Conservation (phyloP, 2,797 vertebrate genomes). For the Sphenopsis melanotis region DNA sequence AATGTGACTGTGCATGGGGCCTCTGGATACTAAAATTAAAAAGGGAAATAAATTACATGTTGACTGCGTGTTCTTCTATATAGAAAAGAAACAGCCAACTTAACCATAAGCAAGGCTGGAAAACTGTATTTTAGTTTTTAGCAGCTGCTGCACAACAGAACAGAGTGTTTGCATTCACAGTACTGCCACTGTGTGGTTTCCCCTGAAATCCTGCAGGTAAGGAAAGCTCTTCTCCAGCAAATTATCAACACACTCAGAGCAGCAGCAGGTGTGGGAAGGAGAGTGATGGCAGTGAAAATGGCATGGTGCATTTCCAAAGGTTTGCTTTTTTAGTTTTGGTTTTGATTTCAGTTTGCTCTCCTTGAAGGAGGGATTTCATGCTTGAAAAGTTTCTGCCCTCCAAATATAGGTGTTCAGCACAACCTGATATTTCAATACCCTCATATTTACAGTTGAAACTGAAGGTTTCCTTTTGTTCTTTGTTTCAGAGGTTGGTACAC, state of each 20-base stretch:
- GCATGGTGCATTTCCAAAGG: not conserved
- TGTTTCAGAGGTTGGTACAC: not conserved
- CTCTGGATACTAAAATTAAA: conserved; percentile 2
- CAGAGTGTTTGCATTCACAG: conserved; percentile 18
- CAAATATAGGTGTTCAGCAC: not conserved
- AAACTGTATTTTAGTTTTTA: not conserved
- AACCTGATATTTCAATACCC: not conserved
- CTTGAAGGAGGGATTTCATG: not conserved
- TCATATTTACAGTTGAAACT: not conserved
- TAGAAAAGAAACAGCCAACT: not conserved
- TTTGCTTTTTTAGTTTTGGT: not conserved
- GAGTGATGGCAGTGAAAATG: not conserved
- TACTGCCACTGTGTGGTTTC: conserved; percentile 61
- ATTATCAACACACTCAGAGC: not conserved
- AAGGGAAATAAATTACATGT: not conserved
- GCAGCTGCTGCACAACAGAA: not conserved
- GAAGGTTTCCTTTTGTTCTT: not conserved
- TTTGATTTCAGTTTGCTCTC: not conserved
- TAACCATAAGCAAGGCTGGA: not conserved
- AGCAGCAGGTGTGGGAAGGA: fast-evolving
- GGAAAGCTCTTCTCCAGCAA: not conserved
- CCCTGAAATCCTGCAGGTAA: conserved; percentile 23
- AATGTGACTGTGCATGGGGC: not conserved
- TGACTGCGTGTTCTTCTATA: not conserved
- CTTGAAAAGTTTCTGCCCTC: not conserved